Base-by-base conservation (phyloP, 2,113 vertebrate species). In the Camelus dromedarius region DNA sequence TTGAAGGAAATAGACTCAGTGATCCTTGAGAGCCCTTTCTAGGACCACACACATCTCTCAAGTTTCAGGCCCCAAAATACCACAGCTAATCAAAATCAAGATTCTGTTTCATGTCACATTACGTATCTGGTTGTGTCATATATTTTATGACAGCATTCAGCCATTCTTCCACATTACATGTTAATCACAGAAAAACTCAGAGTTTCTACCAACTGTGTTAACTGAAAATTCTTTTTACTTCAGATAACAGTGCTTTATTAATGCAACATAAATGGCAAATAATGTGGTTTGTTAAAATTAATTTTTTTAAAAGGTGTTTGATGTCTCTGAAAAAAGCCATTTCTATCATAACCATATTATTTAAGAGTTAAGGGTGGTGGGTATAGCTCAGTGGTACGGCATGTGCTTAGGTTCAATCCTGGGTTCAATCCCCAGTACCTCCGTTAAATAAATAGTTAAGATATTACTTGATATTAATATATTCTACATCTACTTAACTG, bases 191-290 rank as follows among this genome's bases (percentile, higher is more conserved):
- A 76, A 62, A 67, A 84, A 10, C 38, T 85, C 15, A 13, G 48
- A 70, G 81, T 85, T 84, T 66, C 48, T 30, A 30, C 58, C 28
- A 35, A 19, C 28, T 24, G 11, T 76, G n/a, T 93, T 85, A 76
- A 85, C 48, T 76, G 82, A 85, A 67, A 64, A 26, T 85, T 67
- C 19, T 76, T 92, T 92, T 73, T n/a, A 42, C n/a, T 32, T 93
- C 28, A 3, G 48, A n/a, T 54, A 66, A 54, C 28, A 54, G 26
- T 66, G 58, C 70, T 66, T 75, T 66, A 42, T 42, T 67, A 42
- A 58, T 56, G 52, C 73, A 60, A 56, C 2, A 10, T 79, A 87
- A 79, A 38, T 75, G 2, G 52, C 38, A 79, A 16, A n/a, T 35
- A 50, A 20, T 69, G 80, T 60, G 73, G 16, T 38, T 80, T 93